A percentile compares a stretch with the other conserved stretches of the same genome.
These are phyloP conservation scores for Lycophotia porphyrea DNA, from an alignment of 2,888 invertebrate species.

Conservation along the genomic window DNA sequence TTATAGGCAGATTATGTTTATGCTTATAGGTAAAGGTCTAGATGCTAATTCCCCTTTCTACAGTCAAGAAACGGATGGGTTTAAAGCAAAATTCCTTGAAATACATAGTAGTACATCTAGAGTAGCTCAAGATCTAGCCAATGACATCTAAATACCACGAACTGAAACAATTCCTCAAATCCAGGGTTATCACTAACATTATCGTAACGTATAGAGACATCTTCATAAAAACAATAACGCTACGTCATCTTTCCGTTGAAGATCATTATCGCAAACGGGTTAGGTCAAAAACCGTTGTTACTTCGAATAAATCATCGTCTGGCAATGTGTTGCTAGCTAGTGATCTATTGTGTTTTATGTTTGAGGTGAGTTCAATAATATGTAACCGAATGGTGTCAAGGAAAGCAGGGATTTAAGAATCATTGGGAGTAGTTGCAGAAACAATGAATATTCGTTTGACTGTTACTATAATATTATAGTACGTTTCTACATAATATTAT, in stretches of 20 bases:
- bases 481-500: background rate
- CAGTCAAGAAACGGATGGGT: background rate
- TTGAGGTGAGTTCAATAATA: constrained; percentile 1
- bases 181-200: constrained; percentile 38
- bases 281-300: constrained; percentile 38
- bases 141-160: constrained; percentile 35
- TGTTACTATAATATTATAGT: no score
- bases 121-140: background rate
- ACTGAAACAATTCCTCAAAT: constrained; percentile 37
- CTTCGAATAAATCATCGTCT: constrained; percentile 31
- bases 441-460: background rate
- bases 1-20: no score
- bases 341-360: constrained; percentile 22
- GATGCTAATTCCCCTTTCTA: background rate
- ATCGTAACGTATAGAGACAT: constrained; percentile 40
- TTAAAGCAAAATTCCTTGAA: background rate
- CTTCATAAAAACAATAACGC: constrained; percentile 33
- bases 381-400: constrained; percentile 2
- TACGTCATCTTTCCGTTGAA: constrained; percentile 52
- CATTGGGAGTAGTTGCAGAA: background rate
- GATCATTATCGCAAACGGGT: constrained; percentile 52
- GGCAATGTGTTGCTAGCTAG: constrained; percentile 15
- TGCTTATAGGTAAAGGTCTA: background rate
- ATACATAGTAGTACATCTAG: background rate
- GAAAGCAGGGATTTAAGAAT: background rate